Conservation (phyloP, 1,140 invertebrate species). For the Heliconius hewitsoni region DNA sequence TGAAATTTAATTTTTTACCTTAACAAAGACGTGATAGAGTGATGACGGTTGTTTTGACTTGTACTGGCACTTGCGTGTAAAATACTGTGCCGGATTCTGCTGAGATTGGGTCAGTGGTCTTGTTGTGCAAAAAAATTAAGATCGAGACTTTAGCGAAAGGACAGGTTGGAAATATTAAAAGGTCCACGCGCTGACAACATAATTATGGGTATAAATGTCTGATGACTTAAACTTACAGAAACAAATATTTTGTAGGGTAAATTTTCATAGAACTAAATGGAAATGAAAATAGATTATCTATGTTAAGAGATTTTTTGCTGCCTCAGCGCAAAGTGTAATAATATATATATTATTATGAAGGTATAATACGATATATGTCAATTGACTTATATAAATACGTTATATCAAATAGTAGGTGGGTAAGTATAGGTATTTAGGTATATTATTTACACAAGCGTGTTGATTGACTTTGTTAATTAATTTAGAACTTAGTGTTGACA, state of each 20-base stretch:
- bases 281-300: too few species aligned
- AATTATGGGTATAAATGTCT: constrained; percentile 17
- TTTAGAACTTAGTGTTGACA: too few species aligned
- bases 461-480: too few species aligned
- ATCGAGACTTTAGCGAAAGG: constrained; percentile 20
- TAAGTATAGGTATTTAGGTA: too few species aligned
- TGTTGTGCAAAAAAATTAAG: constrained; percentile 34
- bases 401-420: too few species aligned
- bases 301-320: too few species aligned
- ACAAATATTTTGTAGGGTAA: not conserved
- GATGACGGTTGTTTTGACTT: constrained; percentile 78
- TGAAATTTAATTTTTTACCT: constrained; percentile 45
- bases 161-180: constrained; percentile 28
- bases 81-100: constrained; percentile 28
- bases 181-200: constrained; percentile 18
- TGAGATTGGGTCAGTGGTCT: constrained; percentile 29
- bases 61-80: constrained; percentile 69
- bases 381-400: too few species aligned
- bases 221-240: not conserved
- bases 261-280: too few species aligned
- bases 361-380: too few species aligned
- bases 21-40: constrained; percentile 55
- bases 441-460: too few species aligned
- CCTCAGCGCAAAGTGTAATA: too few species aligned
- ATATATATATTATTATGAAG: too few species aligned